Conservation (phyloP, 2,888 invertebrate genomes). For the Creontiades dilutus region DNA sequence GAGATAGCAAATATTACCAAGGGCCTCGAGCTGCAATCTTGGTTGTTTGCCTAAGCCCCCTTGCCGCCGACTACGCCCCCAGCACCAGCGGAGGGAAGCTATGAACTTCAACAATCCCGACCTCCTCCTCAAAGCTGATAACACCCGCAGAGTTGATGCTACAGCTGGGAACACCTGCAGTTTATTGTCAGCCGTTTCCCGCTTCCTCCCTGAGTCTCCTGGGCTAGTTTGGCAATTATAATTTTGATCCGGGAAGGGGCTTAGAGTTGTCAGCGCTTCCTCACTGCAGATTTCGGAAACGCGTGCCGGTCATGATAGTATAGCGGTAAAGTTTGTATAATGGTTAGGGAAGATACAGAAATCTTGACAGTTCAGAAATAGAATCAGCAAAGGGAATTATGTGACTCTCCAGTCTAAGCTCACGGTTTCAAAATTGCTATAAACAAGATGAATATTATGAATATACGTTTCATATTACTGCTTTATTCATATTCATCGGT, state of each 20-base stretch:
- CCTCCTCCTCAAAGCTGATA: conserved; percentile 65
- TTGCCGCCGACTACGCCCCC: not conserved
- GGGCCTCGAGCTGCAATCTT: conserved; percentile 69
- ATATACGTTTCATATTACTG: no score
- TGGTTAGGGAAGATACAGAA: not conserved
- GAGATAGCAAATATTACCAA: conserved; percentile 69
- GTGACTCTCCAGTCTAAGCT: no score
- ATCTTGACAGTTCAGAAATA: no score
- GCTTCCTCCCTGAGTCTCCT: not conserved
- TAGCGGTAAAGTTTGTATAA: not conserved
- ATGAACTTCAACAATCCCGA: conserved; percentile 65
- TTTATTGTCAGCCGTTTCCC: conserved; percentile 65
- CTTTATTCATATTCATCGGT: no score
- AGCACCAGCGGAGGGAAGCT: not conserved
- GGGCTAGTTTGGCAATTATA: conserved; percentile 53
- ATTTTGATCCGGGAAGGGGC: conserved; percentile 41
- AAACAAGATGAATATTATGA: no score
- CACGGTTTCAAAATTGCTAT: no score
- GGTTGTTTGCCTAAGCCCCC: conserved; percentile 68
- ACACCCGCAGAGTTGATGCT: conserved; percentile 67
- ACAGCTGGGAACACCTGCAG: conserved; percentile 54
- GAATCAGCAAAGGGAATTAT: no score
- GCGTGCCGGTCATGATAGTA: not conserved
- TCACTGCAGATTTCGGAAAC: not conserved
- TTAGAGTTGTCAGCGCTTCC: not conserved